Evolutionary conservation across 1,140 invertebrate species (phyloP).

Genomic region (Anagrus nilaparvatae): DNA sequence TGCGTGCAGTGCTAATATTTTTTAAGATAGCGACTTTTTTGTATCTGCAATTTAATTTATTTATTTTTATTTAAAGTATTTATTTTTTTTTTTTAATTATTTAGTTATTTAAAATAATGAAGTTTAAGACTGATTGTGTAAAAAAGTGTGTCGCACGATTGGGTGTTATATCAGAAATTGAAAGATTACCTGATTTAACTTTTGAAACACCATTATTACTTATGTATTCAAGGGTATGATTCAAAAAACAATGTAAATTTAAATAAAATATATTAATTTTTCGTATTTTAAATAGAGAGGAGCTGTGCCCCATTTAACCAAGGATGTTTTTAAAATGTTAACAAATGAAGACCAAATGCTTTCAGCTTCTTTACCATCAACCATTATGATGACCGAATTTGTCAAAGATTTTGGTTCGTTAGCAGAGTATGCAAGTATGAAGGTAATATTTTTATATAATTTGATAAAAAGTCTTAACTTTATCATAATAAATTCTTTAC

Average conservation of each 20-base stretch:
- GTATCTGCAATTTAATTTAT: no score
- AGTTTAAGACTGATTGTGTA: slow-evolving; percentile 43
- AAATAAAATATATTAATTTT: slow-evolving; percentile 1
- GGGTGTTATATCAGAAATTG: slow-evolving; percentile 41
- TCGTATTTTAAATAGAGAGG: slow-evolving; percentile 38
- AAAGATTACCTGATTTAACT: slow-evolving; percentile 32
- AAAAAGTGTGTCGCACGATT: slow-evolving; percentile 42
- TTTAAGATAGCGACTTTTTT: no score
- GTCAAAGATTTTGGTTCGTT: slow-evolving; percentile 42
- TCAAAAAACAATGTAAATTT: slow-evolving; percentile 4
- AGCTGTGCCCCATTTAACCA: slow-evolving; percentile 53
- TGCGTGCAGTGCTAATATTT: no score
- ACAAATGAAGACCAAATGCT: slow-evolving; percentile 42
- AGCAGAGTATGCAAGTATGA: slow-evolving; percentile 47
- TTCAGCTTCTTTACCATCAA: slow-evolving; percentile 47
- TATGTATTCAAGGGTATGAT: slow-evolving; percentile 44
- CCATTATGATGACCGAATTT: slow-evolving; percentile 43
- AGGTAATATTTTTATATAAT: slow-evolving; percentile 25
- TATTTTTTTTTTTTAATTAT: neutral
- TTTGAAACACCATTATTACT: slow-evolving; percentile 45
- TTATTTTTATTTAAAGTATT: no score
- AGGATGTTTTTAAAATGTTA: slow-evolving; percentile 52
- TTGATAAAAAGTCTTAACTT: neutral
- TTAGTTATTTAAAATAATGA: slow-evolving; percentile 34
- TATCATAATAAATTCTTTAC: neutral